Evolutionary conservation across 2,113 vertebrate genomes (phyloP).

Genomic region (Acanthochromis polyacanthus): DNA sequence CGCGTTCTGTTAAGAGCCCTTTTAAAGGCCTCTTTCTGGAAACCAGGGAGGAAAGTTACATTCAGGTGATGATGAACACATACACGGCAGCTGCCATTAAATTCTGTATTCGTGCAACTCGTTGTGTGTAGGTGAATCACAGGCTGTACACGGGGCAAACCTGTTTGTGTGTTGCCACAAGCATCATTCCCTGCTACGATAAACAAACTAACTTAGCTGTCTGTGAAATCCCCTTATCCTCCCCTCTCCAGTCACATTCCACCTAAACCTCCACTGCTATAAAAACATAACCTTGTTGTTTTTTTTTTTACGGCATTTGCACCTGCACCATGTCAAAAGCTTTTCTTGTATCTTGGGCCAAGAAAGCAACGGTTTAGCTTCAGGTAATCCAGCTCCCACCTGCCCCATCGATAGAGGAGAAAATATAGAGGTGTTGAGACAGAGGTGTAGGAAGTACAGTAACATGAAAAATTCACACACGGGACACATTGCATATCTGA

Average conservation of each 20-base stretch:
- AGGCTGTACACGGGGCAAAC: constrained; percentile 20
- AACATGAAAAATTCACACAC: constrained; percentile 57
- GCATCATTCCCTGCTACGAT: constrained; percentile 27
- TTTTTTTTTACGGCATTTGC: constrained; percentile 45
- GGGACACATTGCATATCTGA: constrained; percentile 33
- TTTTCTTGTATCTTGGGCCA: constrained; percentile 55
- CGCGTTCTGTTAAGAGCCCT: constrained; percentile 63
- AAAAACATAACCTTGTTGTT: constrained; percentile 16
- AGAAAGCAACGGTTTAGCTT: constrained; percentile 56
- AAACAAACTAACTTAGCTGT: constrained; percentile 51
- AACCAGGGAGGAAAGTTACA: constrained; percentile 46
- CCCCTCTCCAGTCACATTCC: constrained; percentile 47
- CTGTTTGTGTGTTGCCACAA: constrained; percentile 40
- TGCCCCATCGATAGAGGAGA: constrained; percentile 49
- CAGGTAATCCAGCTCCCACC: constrained; percentile 64
- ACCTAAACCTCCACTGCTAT: constrained; percentile 34
- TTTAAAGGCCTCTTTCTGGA: constrained; percentile 55
- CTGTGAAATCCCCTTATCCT: constrained; percentile 60
- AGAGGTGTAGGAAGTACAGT: constrained; percentile 47
- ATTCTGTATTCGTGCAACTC: constrained; percentile 29
- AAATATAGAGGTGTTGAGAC: constrained; percentile 41
- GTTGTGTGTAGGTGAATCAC: constrained; percentile 31
- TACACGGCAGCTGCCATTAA: constrained; percentile 27
- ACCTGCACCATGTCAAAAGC: constrained; percentile 59
- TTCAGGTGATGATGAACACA: constrained; percentile 27